Percentiles rank a stretch among this genome's conserved stretches.
Conservation (phyloP, 2,797 vertebrate genomes). For the Cossypha caffra region DNA sequence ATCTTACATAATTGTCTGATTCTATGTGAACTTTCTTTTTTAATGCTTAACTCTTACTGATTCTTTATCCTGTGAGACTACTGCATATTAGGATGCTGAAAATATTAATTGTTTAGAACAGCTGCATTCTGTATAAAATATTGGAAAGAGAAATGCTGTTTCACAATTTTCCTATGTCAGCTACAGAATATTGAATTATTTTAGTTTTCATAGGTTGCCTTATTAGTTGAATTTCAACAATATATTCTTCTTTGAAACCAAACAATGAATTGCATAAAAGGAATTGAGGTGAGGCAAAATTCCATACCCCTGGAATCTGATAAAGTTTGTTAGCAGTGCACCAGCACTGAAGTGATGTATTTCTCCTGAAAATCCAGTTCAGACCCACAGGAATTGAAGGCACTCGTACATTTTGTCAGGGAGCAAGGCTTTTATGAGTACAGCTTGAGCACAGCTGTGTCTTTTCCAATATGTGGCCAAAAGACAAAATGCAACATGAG, state of each 20-base stretch:
- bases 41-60: not conserved
- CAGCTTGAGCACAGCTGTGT: slow-evolving; percentile 85
- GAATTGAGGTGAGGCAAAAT: not conserved
- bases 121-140: not conserved
- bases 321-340: slow-evolving; percentile 15
- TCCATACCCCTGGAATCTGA: not conserved
- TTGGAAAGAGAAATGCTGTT: slow-evolving; percentile 28
- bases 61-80: not conserved
- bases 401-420: slow-evolving; percentile 51
- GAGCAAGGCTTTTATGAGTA: slow-evolving; percentile 68
- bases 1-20: not conserved
- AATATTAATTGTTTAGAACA: slow-evolving; percentile 20
- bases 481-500: slow-evolving; percentile 80
- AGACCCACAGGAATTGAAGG: slow-evolving; percentile 2
- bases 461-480: slow-evolving; percentile 72
- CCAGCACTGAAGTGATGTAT: not conserved
- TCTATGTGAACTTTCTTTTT: not conserved
- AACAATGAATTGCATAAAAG: not conserved
- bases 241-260: not conserved
- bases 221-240: slow-evolving; percentile 14
- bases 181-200: not conserved
- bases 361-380: slow-evolving; percentile 50
- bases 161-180: not conserved
- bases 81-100: not conserved
- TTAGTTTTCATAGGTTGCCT: slow-evolving; percentile 20